A percentile compares a stretch with the other conserved stretches of the same genome.
Conservation (phyloP, 2,113 vertebrate species). For the Rhizomys pruinosus region DNA sequence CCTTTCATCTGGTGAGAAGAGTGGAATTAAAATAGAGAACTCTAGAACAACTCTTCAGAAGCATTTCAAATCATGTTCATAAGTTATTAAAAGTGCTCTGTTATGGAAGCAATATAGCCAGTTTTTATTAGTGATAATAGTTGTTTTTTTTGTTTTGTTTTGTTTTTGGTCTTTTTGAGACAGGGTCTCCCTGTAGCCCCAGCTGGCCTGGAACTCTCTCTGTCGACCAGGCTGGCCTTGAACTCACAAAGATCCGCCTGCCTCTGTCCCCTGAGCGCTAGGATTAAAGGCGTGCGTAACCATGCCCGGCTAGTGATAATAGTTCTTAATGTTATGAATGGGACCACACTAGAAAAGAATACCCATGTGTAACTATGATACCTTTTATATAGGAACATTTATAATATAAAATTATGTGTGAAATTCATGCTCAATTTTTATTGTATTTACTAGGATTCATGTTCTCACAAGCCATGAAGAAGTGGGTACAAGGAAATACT, state of each 20-base stretch:
- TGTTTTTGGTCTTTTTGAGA: no score
- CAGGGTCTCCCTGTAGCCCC: no score
- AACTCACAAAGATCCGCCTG: no score
- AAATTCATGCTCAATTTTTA: constrained; percentile 54
- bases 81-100: not conserved
- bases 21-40: no score
- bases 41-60: no score
- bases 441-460: constrained; percentile 89
- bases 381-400: constrained; percentile 48
- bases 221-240: no score
- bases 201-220: no score
- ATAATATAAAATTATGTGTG: constrained; percentile 25
- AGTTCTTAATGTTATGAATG: constrained; percentile 27
- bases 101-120: not conserved
- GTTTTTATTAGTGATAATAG: not conserved
- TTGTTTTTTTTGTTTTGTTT: no score
- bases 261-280: no score
- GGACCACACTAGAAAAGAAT: not conserved
- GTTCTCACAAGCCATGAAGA: constrained; percentile 97
- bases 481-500: constrained; percentile 94
- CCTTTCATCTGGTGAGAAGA: no score
- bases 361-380: not conserved
- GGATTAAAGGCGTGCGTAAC: no score
- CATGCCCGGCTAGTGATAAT: not conserved
- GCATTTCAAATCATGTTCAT: no score